Evolutionary conservation across 2,113 vertebrate genomes (phyloP), one percentile per base, ranked within the genome.

Genomic region (Petaurus breviceps): DNA sequence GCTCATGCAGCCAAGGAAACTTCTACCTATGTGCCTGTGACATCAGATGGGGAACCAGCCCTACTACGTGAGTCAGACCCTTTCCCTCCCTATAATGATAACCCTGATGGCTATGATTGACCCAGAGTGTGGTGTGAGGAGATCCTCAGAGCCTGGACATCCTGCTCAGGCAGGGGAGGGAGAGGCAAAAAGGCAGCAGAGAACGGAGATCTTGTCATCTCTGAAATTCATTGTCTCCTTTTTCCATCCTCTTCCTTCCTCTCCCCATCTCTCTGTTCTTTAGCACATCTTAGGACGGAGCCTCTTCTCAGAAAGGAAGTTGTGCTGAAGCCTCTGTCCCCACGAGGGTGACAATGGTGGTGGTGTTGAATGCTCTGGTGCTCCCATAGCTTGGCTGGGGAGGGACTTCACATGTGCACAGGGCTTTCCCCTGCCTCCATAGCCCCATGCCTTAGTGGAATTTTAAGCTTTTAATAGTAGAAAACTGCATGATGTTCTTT

Each of bases 271-370:
- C 94, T 57, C 11, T 37, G 51, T 51, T 50, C 96, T 91, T 92
- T 91, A 91, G 53, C 68, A 9, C 37, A 37, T 92, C 95, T 16
- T 19, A 54, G 94, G 94, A 24, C 43, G 3, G 93, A 95, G 92
- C 53, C 43, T 89, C 93, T 94, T 93, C 90, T 90, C 16, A 22
- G 68, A 8, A 23, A 43, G 68, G 68, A 84, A 23, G 68, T 8
- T 43, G n/a, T 23, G n/a, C n/a, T 43, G 37, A 43, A 22, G 37
- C 16, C 68, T 84, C 68, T 43, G 16, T n/a, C 16, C 19, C n/a
- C 37, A 22, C 2, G 1, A 8, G 19, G 68, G 14, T 43, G n/a
- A n/a, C 2, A 14, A n/a, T 19, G 31, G 61, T 19, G 61, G 12
- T 37, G 61, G 10, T 31, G 31, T 11, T 31, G 14, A 31, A 0